phyloP scores from a whole-genome alignment of 2,797 vertebrate species.

The Gymnoscopelus braueri region DNA sequence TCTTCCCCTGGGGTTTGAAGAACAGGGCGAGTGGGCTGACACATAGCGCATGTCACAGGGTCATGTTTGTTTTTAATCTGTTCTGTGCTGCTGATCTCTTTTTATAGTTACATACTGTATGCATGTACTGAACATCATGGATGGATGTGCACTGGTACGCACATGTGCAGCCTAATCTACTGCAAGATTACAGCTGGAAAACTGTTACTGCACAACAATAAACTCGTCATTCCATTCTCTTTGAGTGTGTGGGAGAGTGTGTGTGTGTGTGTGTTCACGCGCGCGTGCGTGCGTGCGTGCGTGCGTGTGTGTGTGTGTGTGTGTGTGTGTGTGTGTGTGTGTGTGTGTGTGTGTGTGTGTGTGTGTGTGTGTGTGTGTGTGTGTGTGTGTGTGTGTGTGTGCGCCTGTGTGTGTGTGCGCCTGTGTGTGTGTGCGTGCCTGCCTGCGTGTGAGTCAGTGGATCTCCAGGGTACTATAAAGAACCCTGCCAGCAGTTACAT shows the following conservation, averaged over 20 bases:
- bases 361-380: neutral
- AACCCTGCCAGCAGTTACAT: constrained; percentile 14
- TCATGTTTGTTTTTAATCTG: constrained; percentile 27
- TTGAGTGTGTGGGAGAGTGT: neutral
- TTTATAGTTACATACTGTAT: constrained; percentile 8
- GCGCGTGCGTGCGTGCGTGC: neutral
- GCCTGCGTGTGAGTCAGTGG: neutral
- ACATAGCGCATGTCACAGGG: constrained; percentile 20
- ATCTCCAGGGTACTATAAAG: neutral
- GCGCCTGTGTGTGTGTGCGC: neutral
- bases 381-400: neutral
- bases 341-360: too few relatives aligned
- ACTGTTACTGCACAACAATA: constrained; percentile 5
- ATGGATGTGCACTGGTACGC: constrained; percentile 8
- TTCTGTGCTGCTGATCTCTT: constrained; percentile 25
- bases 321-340: neutral
- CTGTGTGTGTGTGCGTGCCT: neutral
- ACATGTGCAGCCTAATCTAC: constrained; percentile 16
- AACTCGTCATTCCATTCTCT: constrained; percentile 13
- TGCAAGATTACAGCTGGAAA: constrained; percentile 6
- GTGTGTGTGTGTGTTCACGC: neutral
- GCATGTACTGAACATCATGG: neutral
- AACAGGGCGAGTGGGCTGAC: constrained; percentile 27
- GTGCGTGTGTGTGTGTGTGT: neutral
- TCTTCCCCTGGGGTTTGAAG: constrained; percentile 31